Evolutionary conservation across 2,888 invertebrate genomes (phyloP).

Genomic region (Eubasilissa splendida): DNA sequence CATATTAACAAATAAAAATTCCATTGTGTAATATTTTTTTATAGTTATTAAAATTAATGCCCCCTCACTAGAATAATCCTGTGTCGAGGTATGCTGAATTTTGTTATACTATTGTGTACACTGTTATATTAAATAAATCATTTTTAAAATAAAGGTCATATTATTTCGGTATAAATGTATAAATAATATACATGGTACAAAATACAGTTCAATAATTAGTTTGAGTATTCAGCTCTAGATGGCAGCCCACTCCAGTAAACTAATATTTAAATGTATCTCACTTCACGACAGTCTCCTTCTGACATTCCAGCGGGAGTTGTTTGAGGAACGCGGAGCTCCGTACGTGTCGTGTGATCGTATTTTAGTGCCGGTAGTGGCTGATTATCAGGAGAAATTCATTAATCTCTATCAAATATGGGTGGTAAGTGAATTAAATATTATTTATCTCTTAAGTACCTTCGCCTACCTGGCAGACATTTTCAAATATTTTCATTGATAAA

Average conservation of each 20-base stretch:
- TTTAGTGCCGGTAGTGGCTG: constrained; percentile 48
- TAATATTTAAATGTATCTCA: background rate
- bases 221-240: background rate
- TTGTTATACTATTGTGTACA: no score
- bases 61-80: no score
- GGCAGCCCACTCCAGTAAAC: constrained; percentile 10
- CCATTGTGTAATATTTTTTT: no score
- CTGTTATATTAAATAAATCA: no score
- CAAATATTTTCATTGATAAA: background rate
- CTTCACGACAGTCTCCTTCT: constrained; percentile 40
- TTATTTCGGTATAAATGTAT: no score
- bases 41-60: no score
- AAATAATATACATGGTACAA: no score
- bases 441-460: background rate
- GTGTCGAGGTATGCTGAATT: no score
- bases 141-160: no score
- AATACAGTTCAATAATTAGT: no score
- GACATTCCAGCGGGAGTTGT: constrained; percentile 39
- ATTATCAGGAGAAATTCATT: constrained; percentile 34
- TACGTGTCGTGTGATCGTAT: constrained; percentile 40
- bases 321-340: constrained; percentile 13
- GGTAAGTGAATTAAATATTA: constrained; percentile 47
- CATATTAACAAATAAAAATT: no score
- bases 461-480: no score
- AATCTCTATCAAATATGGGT: constrained; percentile 44